These are phyloP conservation scores for Spheniscus humboldti DNA, from an alignment of 2,797 vertebrate genomes.

Conservation along the genomic window DNA sequence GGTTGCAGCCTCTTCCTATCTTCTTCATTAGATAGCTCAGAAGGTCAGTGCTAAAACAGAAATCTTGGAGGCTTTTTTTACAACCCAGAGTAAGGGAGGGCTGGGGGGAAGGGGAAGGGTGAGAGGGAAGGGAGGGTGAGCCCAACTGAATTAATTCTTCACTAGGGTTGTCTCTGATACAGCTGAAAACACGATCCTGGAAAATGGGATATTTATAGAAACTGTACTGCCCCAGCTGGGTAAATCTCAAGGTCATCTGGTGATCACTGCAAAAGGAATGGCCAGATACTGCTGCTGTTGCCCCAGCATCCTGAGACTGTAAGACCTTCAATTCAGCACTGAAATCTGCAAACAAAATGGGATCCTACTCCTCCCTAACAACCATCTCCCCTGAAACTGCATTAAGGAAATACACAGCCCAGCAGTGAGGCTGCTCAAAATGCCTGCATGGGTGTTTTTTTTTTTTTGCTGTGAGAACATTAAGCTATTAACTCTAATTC, in stretches of 20 bases:
- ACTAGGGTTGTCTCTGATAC: neutral
- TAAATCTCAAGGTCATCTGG: slow-evolving; percentile 41
- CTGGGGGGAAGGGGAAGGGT: neutral
- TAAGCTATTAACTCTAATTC: slow-evolving; percentile 39
- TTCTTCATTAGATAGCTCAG: slow-evolving; percentile 39
- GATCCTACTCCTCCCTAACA: slow-evolving; percentile 6
- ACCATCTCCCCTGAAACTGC: neutral
- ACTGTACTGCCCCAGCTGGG: neutral
- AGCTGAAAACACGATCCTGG: neutral
- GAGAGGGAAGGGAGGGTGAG: neutral
- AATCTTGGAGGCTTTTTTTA: neutral
- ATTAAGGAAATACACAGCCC: neutral
- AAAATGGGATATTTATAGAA: slow-evolving; percentile 48
- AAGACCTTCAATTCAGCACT: neutral
- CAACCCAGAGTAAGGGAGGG: neutral
- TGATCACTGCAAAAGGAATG: neutral
- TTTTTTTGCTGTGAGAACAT: neutral
- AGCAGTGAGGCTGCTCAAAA: slow-evolving; percentile 6
- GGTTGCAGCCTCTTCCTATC: slow-evolving; percentile 47
- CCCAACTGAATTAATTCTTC: neutral
- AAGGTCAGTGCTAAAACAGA: slow-evolving; percentile 48
- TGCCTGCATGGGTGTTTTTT: neutral
- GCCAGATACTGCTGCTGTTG: neutral
- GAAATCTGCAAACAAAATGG: slow-evolving; percentile 30
- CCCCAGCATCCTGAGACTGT: neutral